phyloP scores from a whole-genome alignment of 2,113 vertebrate species.

The Pao palembangensis region DNA sequence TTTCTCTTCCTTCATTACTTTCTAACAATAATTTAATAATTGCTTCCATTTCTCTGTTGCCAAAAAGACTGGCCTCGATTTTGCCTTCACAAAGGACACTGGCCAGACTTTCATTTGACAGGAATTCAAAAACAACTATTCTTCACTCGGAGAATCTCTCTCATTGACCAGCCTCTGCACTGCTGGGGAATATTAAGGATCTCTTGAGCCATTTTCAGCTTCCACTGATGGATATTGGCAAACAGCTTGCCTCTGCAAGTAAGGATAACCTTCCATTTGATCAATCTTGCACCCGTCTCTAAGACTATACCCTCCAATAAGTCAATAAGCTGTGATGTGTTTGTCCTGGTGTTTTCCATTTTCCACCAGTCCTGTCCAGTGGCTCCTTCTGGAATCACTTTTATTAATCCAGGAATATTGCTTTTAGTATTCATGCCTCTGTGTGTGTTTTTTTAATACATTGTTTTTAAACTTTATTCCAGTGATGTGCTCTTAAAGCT shows the following conservation, averaged over 20 bases:
- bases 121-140: slow-evolving; percentile 18
- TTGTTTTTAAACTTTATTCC: slow-evolving; percentile 35
- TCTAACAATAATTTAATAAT: too few relatives aligned
- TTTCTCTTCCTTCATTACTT: too few relatives aligned
- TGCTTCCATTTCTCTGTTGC: neutral
- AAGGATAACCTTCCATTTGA: slow-evolving; percentile 78
- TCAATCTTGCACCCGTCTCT: slow-evolving; percentile 71
- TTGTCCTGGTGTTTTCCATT: slow-evolving; percentile 67
- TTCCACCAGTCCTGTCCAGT: slow-evolving; percentile 38
- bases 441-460: slow-evolving; percentile 30
- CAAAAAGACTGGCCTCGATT: neutral
- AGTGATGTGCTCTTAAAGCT: slow-evolving; percentile 38
- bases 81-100: neutral
- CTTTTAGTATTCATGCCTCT: slow-evolving; percentile 30
- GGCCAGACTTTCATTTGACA: neutral
- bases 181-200: slow-evolving; percentile 63
- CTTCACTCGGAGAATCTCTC: slow-evolving; percentile 3
- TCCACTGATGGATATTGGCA: slow-evolving; percentile 75
- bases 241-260: slow-evolving; percentile 76
- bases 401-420: slow-evolving; percentile 10
- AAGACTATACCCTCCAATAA: slow-evolving; percentile 72
- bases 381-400: slow-evolving; percentile 16
- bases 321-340: slow-evolving; percentile 71
- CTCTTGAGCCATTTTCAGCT: slow-evolving; percentile 69
- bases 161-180: slow-evolving; percentile 20